Base-by-base conservation (phyloP, 2,888 invertebrate genomes). In the Stenolophus ochropezus region DNA sequence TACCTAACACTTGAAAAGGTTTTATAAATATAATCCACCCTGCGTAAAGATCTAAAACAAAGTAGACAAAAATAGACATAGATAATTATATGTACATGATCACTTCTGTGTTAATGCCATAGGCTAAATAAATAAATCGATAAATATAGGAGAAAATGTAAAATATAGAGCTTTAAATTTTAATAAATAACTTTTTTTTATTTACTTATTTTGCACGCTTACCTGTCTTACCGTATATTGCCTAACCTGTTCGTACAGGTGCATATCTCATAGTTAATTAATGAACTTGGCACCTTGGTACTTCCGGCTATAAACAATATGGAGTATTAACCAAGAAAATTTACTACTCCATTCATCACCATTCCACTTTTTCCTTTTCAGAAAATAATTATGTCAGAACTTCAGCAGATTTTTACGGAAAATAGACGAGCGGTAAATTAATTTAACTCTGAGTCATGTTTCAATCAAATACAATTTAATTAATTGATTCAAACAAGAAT, bases 241-340 rank as follows among this genome's bases (percentile, higher is more conserved):
- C 56, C 27, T 69, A 47, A 33, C 27, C 33, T 47, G 33, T 69
- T 33, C 4, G 5, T 47, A 20, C 18, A 69, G 27, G 42, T 33
- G 69, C 47, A 69, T 27, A 33, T 8, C 69, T 56, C 23, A 76
- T 76, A 56, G 21, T 74, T 74, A 76, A 76, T 76, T 76, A 76
- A 76, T 53, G 75, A 33, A 56, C 51, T 53, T 18, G 53, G 75
- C 47, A 42, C 11, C 75, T 56, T 33, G 49, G 20, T 56, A 20
- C 25, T n/a, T 42, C 23, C 51, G 33, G 21, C 51, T 27, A 53
- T 74, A 51, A 49, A 76, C 42, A 33, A 33, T 42, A 8, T 11
- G 16, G 23, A 25, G 75, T 56, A 56, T 53, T 27, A 23, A 76
- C 6, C 18, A 14, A 16, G 53, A 76, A 76, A 76, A 76, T 76